Evolutionary conservation across 2,113 vertebrate genomes (phyloP), one percentile per base, ranked within the genome.

Genomic region (Spermophilus dauricus): DNA sequence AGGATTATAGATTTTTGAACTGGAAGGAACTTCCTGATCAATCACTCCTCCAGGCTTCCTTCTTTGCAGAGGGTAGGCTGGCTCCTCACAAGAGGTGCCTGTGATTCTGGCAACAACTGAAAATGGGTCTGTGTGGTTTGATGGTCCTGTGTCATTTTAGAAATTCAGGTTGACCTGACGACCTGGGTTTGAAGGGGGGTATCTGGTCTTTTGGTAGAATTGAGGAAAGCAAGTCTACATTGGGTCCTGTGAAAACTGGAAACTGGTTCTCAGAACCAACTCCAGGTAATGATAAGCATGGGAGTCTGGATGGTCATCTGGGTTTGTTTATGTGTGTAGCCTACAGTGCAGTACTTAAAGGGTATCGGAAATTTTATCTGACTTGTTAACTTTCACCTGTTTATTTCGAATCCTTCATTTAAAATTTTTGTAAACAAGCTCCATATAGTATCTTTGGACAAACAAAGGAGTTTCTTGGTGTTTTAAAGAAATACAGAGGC

Each of bases 351-450:
- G 83, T 90, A 95, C 87, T 96, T 26, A 86, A 97, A 96, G 94
- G 89, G 69, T 76, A 30, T 42, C 22, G 22, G 37, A 67, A 97
- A 97, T 97, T 92, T 98, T 97, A 87, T 95, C 95, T 98, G 97
- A 96, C 96, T 97, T 97, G 30, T 63, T 97, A 95, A 96, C 58
- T 95, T 97, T 96, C 96, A 95, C 97, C 97, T 76, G 67, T 97
- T 94, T 85, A 3, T 95, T 98, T 98, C 97, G 95, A 89, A 96
- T 97, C 91, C 96, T 92, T 96, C 87, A 48, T 75, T 91, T 67
- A 83, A 94, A 94, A 96, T 90, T 86, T 95, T 97, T 95, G 70
- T 95, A 97, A 91, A 98, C 92, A 98, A 97, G 96, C 92, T 96
- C n/a, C 45, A 4, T 72, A 3, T 72, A 85, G 92, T 93, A 95